Conservation (phyloP, 2,888 invertebrate species). For the Ryuthela nishihirai region DNA sequence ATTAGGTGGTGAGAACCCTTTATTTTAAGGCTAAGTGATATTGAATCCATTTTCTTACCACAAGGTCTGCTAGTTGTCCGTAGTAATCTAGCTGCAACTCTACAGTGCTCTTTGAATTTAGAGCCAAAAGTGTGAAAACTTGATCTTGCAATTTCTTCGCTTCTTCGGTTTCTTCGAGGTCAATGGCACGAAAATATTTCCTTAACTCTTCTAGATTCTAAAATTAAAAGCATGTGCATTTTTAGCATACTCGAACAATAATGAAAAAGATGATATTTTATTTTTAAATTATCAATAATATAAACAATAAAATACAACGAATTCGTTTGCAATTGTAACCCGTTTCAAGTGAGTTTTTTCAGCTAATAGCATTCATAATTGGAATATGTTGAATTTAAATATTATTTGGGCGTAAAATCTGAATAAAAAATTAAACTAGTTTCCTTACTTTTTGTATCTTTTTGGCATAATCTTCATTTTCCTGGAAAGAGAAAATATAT, state of each 20-base stretch:
- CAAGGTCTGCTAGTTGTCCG: slow-evolving; percentile 17
- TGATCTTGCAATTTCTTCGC: slow-evolving; percentile 7
- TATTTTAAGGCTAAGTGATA: too few relatives aligned
- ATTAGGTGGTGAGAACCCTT: too few relatives aligned
- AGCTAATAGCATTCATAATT: too few relatives aligned
- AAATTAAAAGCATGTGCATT: not conserved
- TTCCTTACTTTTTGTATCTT: slow-evolving; percentile 19
- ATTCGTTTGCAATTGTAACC: too few relatives aligned
- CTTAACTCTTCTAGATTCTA: slow-evolving; percentile 11
- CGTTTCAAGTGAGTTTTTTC: too few relatives aligned
- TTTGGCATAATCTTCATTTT: slow-evolving; percentile 22
- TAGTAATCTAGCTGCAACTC: slow-evolving; percentile 29
- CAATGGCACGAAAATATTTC: slow-evolving; percentile 9
- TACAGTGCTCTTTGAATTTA: slow-evolving; percentile 24
- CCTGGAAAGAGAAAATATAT: slow-evolving; percentile 9
- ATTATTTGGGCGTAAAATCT: too few relatives aligned
- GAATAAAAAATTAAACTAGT: too few relatives aligned
- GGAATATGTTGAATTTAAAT: too few relatives aligned
- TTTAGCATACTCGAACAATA: not conserved
- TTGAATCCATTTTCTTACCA: too few relatives aligned
- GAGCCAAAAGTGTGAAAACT: slow-evolving; percentile 10
- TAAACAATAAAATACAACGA: too few relatives aligned
- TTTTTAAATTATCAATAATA: too few relatives aligned
- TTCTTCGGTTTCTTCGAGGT: slow-evolving; percentile 9
- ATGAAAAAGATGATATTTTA: not conserved